Percentiles rank a stretch among this genome's conserved stretches.
phyloP scores from a whole-genome alignment of 2,888 invertebrate genomes.

The Alloscopus bannaensis region DNA sequence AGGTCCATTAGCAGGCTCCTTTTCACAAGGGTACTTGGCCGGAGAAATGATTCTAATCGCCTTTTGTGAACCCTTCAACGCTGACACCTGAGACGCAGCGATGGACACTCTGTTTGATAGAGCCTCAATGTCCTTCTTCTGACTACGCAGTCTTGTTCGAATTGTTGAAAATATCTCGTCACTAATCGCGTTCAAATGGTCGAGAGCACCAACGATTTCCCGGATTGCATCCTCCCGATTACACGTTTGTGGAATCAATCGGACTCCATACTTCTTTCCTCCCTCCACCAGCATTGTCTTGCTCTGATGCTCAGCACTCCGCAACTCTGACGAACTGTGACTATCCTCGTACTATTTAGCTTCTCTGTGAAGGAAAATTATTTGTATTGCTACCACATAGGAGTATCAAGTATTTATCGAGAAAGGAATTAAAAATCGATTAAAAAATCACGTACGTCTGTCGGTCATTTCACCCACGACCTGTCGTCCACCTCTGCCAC shows the following conservation, averaged over 20 bases:
- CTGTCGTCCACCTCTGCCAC: too few species aligned
- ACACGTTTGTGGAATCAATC: slow-evolving; percentile 69
- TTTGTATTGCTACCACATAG: too few species aligned
- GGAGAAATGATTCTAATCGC: slow-evolving; percentile 70
- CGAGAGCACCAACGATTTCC: slow-evolving; percentile 70
- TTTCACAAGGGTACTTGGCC: slow-evolving; percentile 70
- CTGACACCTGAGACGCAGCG: slow-evolving; percentile 63
- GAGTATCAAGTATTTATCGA: too few species aligned
- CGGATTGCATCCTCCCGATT: slow-evolving; percentile 70
- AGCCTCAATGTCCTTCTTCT: slow-evolving; percentile 52
- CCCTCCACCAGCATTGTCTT: slow-evolving; percentile 67
- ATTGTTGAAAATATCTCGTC: slow-evolving; percentile 69
- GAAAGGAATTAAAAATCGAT: too few species aligned
- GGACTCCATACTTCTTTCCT: slow-evolving; percentile 67
- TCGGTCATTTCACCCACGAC: too few species aligned
- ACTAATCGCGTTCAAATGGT: slow-evolving; percentile 68
- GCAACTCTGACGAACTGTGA: too few species aligned
- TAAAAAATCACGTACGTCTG: too few species aligned
- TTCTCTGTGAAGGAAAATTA: too few species aligned
- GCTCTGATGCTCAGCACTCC: neutral
- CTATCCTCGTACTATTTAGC: too few species aligned
- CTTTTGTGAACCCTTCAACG: slow-evolving; percentile 66
- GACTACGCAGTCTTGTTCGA: slow-evolving; percentile 61
- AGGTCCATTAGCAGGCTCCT: slow-evolving; percentile 9
- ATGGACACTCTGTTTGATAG: slow-evolving; percentile 46